These are phyloP conservation scores for Tetropium fuscum DNA, from an alignment of 2,888 invertebrate genomes.

Conservation along the genomic window DNA sequence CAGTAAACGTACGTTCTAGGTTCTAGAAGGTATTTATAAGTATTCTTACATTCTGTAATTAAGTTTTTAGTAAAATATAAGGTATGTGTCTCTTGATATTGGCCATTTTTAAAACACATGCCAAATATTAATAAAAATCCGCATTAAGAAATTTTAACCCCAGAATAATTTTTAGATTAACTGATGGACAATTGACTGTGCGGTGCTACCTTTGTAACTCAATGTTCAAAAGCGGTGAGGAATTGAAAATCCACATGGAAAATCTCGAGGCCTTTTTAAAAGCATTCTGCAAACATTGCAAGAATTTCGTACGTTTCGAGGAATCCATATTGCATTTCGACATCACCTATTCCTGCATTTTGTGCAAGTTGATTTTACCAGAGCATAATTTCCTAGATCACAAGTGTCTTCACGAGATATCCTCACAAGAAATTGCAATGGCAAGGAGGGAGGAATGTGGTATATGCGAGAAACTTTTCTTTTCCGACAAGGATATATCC, in stretches of 20 bases:
- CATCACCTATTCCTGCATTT: constrained; percentile 37
- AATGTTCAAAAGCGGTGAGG: constrained; percentile 21
- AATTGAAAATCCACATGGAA: constrained; percentile 32
- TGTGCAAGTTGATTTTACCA: constrained; percentile 37
- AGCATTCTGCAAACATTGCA: constrained; percentile 38
- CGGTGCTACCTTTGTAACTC: constrained; percentile 44
- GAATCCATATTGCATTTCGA: constrained; percentile 33
- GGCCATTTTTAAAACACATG: too few relatives aligned
- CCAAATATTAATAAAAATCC: too few relatives aligned
- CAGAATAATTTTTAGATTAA: constrained; percentile 12
- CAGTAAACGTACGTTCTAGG: too few relatives aligned
- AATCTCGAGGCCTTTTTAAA: constrained; percentile 40
- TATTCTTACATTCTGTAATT: too few relatives aligned
- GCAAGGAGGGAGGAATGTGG: constrained; percentile 29
- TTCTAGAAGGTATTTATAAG: too few relatives aligned
- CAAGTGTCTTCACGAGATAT: constrained; percentile 33
- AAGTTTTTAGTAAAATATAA: too few relatives aligned
- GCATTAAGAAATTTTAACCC: too few relatives aligned
- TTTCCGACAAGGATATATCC: constrained; percentile 28
- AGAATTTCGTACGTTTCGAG: constrained; percentile 31
- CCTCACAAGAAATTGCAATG: constrained; percentile 28
- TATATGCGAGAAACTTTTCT: constrained; percentile 36
- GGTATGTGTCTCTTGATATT: too few relatives aligned
- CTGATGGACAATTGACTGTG: constrained; percentile 4
- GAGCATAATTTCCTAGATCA: constrained; percentile 29